Evolutionary conservation across 1,140 invertebrate genomes (phyloP), one percentile per base, ranked within the genome.

Genomic region (Chlorops oryzae): DNA sequence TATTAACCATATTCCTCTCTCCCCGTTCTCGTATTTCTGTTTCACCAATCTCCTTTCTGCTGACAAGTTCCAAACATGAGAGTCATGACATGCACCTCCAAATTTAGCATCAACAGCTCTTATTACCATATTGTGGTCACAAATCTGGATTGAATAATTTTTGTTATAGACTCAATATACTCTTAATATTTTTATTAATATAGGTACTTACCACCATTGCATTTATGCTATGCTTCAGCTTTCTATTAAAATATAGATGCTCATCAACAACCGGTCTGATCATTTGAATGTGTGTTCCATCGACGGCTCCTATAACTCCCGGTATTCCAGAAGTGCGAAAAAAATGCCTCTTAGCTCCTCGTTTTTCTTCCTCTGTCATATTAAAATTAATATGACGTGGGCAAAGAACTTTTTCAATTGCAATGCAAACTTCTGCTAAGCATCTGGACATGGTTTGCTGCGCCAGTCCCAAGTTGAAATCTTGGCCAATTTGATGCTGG

Each of bases 231-330:
- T 46, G 44, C 44, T 46, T 46, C 23, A 46, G 22, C 35, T 46
- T 46, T 46, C 44, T 46, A 25, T 46, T 46, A 18, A 46, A 46
- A 25, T 46, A 34, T 46, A 46, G 20, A 25, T 46, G 44, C 21
- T 46, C 44, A 20, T 46, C 35, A 10, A 25, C 35, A 13, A 20
- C 20, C 25, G 28, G 44, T 46, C 44, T 3, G 23, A 46, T 46
- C 44, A 46, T 46, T 35, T 46, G 27, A 27, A 46, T 46, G 24
- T 46, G 44, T 12, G 44, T 34, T 12, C 27, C 25, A 22, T 46
- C 28, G 15, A 46, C 44, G n/a, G 32, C 32, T 20, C 28, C 28
- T 34, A 46, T 46, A 22, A 46, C 32, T 32, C 44, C 44, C 24
- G 44, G 44, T 34, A 46, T 46, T 2, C 28, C 44, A 34, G 22